Evolutionary conservation across 2,888 invertebrate species (phyloP).

Genomic region (Melanostoma mellinum): DNA sequence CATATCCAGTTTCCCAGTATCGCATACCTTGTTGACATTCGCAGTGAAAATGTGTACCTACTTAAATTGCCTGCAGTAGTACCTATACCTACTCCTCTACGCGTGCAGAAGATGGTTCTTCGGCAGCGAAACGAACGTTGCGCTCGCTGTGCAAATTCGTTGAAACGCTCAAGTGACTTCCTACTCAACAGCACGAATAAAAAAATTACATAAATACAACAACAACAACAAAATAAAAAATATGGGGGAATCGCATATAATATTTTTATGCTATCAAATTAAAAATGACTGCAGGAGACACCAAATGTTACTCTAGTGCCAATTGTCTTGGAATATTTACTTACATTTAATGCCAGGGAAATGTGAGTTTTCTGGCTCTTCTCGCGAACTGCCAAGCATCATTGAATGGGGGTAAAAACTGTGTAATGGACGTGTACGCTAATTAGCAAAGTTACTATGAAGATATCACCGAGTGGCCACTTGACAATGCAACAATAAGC

Average conservation of each 20-base stretch:
- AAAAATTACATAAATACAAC: background rate
- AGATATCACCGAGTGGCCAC: constrained; percentile 68
- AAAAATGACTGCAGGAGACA: constrained; percentile 72
- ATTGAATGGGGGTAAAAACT: constrained; percentile 69
- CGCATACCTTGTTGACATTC: constrained; percentile 69
- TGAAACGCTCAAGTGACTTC: constrained; percentile 72
- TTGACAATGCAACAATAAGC: constrained; percentile 70
- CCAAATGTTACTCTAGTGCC: constrained; percentile 73
- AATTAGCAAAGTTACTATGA: constrained; percentile 72
- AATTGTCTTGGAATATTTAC: constrained; percentile 72
- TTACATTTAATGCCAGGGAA: constrained; percentile 63
- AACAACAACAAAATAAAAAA: constrained; percentile 1
- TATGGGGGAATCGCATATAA: constrained; percentile 33
- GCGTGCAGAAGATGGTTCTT: constrained; percentile 72
- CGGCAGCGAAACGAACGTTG: constrained; percentile 73
- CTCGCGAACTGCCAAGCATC: constrained; percentile 57
- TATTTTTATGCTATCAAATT: constrained; percentile 64
- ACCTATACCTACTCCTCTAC: constrained; percentile 52
- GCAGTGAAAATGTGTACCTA: constrained; percentile 68
- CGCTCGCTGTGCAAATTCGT: constrained; percentile 65
- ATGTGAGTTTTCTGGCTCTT: constrained; percentile 45
- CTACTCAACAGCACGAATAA: constrained; percentile 67
- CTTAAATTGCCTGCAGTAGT: constrained; percentile 68
- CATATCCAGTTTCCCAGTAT: constrained; percentile 19
- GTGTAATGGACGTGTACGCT: constrained; percentile 72